These are phyloP conservation scores for Drosophila silvestris DNA, from an alignment of 2,888 invertebrate genomes.

Conservation along the genomic window DNA sequence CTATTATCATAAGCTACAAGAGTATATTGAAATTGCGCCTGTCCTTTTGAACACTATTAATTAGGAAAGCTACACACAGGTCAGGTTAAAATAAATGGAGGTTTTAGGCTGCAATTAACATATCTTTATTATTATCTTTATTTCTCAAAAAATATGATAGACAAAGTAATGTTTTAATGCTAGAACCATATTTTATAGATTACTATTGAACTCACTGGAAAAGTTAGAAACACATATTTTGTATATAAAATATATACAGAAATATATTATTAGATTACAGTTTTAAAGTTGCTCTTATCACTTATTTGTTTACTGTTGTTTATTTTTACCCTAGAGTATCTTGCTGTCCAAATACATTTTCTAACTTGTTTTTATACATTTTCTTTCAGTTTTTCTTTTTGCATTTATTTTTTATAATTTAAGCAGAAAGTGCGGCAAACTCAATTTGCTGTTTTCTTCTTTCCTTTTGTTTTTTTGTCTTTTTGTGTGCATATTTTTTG, in stretches of 20 bases:
- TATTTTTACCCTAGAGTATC: slow-evolving; percentile 6
- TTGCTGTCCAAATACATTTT: background rate
- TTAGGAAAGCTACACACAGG: background rate
- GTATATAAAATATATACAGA: background rate
- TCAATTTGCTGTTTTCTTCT: slow-evolving; percentile 58
- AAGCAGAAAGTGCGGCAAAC: slow-evolving; percentile 52
- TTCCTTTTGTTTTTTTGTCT: slow-evolving; percentile 15
- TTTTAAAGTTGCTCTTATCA: background rate
- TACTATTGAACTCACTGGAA: background rate
- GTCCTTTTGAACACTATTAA: background rate
- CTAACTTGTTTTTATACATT: background rate
- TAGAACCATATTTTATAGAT: background rate
- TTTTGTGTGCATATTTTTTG: slow-evolving; percentile 21
- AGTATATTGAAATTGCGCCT: background rate
- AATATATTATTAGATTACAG: background rate
- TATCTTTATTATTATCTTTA: background rate
- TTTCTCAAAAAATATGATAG: no score
- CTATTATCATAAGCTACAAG: background rate
- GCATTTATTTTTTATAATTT: slow-evolving; percentile 34
- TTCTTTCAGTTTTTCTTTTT: slow-evolving; percentile 10
- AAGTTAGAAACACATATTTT: background rate
- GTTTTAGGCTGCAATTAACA: background rate
- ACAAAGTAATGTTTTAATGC: background rate
- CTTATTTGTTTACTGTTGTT: background rate
- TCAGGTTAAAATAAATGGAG: background rate